Evolutionary conservation across 2,797 vertebrate genomes (phyloP).

Genomic region (Platalea minor): DNA sequence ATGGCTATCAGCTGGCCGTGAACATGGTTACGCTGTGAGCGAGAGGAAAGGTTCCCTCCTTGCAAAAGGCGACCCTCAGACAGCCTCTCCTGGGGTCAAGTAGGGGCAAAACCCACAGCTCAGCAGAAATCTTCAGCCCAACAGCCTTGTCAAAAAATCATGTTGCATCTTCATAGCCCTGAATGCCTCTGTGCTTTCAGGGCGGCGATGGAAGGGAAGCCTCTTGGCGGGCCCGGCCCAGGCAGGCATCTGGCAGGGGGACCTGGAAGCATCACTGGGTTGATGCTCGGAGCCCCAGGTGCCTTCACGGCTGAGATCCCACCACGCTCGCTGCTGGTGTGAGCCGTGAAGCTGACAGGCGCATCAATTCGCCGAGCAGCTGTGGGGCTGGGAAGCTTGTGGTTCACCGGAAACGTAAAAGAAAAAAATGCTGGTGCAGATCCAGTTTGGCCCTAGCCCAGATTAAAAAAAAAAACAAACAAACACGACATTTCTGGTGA

Average conservation of each 20-base stretch:
- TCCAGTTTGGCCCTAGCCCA: neutral
- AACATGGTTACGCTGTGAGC: neutral
- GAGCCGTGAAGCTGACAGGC: neutral
- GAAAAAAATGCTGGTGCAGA: neutral
- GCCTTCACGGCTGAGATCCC: neutral
- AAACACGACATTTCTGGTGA: constrained; percentile 56
- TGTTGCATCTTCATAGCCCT: accelerated
- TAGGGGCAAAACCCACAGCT: neutral
- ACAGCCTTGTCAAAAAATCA: neutral
- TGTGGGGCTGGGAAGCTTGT: neutral
- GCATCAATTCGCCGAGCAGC: neutral
- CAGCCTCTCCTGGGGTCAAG: neutral
- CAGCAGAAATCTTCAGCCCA: accelerated
- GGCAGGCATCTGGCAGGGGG: neutral
- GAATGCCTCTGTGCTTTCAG: accelerated
- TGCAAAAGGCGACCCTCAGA: neutral
- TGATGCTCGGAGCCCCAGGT: neutral
- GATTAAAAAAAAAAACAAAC: constrained; percentile 43
- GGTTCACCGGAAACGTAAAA: constrained; percentile 15
- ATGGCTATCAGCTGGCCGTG: constrained; percentile 57
- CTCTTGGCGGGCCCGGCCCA: neutral
- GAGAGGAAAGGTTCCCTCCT: neutral
- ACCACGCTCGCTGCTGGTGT: accelerated
- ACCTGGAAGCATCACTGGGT: neutral
- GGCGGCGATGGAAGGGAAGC: accelerated